Evolutionary conservation across 2,113 vertebrate species (phyloP).

Genomic region (Colius striatus): DNA sequence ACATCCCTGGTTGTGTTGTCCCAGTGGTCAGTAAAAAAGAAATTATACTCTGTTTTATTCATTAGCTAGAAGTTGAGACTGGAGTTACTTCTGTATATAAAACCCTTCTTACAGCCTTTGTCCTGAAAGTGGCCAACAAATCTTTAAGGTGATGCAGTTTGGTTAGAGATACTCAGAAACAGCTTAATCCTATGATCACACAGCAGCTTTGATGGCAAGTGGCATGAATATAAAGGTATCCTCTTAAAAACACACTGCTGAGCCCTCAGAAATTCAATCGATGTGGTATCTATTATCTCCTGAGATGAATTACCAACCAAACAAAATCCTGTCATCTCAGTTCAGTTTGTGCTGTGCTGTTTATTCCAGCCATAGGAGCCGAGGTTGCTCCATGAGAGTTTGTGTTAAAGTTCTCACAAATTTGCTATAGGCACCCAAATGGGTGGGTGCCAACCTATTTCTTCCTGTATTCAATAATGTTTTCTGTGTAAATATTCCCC

Average conservation of each 20-base stretch:
- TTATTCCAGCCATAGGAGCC: neutral
- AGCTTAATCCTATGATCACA: neutral
- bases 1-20: neutral
- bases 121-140: neutral
- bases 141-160: neutral
- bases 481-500: neutral
- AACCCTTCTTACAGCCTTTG: neutral
- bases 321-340: neutral
- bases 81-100: neutral
- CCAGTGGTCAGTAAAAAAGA: neutral
- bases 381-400: neutral
- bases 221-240: neutral
- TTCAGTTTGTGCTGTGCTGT: neutral
- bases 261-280: neutral
- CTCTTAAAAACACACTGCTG: neutral
- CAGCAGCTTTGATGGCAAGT: neutral
- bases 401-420: neutral
- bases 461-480: neutral
- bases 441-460: neutral
- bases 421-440: neutral
- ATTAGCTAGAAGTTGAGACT: neutral
- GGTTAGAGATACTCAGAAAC: neutral
- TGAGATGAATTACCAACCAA: neutral
- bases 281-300: neutral
- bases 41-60: neutral